Evolutionary conservation across 2,113 vertebrate genomes (phyloP).

Genomic region (Rissa tridactyla): DNA sequence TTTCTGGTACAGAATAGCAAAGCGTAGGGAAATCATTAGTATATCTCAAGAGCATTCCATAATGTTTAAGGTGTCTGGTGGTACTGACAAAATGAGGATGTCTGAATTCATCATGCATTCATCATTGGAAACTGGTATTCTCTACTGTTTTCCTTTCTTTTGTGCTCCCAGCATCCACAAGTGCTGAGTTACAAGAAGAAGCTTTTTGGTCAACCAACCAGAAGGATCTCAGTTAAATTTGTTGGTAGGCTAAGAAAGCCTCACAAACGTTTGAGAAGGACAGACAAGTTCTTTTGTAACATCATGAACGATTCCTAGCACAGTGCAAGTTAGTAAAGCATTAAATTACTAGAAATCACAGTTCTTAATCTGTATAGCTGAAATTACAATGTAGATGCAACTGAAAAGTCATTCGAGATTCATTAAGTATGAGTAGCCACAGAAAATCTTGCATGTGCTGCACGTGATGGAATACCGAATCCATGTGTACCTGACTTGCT

Average conservation of each 20-base stretch:
- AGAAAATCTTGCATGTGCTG: neutral
- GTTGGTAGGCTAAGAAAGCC: neutral
- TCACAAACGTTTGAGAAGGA: neutral
- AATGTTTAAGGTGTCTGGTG: neutral
- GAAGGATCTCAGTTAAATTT: neutral
- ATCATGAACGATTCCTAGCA: neutral
- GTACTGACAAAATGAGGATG: neutral
- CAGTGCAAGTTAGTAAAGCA: rapidly evolving
- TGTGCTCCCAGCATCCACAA: neutral
- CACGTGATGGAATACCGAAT: neutral
- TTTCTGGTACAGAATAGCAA: neutral
- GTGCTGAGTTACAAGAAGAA: neutral
- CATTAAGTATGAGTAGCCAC: neutral
- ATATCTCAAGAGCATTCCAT: neutral
- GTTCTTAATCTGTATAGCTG: neutral
- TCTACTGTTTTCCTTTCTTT: neutral
- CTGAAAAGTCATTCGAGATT: neutral
- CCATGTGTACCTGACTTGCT: neutral
- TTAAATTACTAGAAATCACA: neutral
- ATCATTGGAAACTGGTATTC: neutral
- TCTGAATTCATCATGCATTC: neutral
- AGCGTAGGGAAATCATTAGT: neutral
- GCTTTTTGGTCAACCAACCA: neutral
- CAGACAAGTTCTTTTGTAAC: neutral
- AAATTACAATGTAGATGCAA: neutral